A percentile compares a stretch with the other conserved stretches of the same genome.
These are phyloP conservation scores for Esox niger DNA, from an alignment of 2,113 vertebrate genomes.

Conservation along the genomic window DNA sequence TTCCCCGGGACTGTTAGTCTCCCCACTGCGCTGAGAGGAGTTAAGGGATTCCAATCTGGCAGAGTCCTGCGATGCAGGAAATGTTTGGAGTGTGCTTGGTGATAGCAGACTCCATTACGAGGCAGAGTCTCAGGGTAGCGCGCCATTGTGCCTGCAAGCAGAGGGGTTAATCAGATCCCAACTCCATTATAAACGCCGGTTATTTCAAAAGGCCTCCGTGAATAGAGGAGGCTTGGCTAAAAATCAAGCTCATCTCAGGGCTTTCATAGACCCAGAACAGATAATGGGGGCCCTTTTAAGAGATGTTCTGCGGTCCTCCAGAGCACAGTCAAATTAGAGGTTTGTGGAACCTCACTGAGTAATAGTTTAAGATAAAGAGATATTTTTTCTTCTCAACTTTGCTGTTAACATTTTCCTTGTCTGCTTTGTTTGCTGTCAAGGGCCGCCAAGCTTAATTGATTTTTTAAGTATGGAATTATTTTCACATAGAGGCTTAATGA, in stretches of 20 bases:
- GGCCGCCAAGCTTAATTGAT: slow-evolving; percentile 69
- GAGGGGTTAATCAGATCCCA: slow-evolving; percentile 75
- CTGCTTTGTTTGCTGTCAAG: slow-evolving; percentile 61
- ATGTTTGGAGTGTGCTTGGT: slow-evolving; percentile 65
- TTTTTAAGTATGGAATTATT: slow-evolving; percentile 67
- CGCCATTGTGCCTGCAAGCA: slow-evolving; percentile 65
- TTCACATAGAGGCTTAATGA: slow-evolving; percentile 54
- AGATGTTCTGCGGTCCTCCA: slow-evolving; percentile 43
- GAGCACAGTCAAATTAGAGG: slow-evolving; percentile 56
- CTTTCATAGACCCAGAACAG: slow-evolving; percentile 57
- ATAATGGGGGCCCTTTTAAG: slow-evolving; percentile 60
- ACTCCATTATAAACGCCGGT: slow-evolving; percentile 65
- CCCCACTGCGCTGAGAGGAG: slow-evolving; percentile 62
- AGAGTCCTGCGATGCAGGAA: slow-evolving; percentile 63
- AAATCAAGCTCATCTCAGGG: slow-evolving; percentile 55
- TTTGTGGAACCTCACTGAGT: slow-evolving; percentile 62
- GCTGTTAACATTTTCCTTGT: slow-evolving; percentile 42
- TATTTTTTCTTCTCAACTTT: slow-evolving; percentile 47
- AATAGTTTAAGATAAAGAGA: slow-evolving; percentile 71
- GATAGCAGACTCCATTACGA: slow-evolving; percentile 70
- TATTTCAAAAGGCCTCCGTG: slow-evolving; percentile 68
- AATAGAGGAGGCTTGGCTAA: slow-evolving; percentile 66
- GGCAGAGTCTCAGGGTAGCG: slow-evolving; percentile 68
- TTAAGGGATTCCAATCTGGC: slow-evolving; percentile 71
- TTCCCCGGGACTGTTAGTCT: slow-evolving; percentile 69